These are phyloP conservation scores for Gracilinanus agilis DNA, from an alignment of 2,113 vertebrate genomes.

Conservation along the genomic window DNA sequence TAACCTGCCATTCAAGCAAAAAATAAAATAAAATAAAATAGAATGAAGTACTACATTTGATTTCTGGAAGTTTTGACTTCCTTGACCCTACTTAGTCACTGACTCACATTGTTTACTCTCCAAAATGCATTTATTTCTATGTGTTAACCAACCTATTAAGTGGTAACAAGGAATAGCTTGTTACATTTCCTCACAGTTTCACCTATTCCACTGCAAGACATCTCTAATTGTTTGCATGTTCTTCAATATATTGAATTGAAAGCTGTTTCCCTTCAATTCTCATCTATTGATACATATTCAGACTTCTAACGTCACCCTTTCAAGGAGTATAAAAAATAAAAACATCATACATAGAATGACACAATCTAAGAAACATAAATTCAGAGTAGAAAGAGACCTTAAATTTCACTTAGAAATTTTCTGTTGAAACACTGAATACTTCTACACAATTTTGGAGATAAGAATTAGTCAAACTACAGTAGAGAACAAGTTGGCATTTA, in stretches of 20 bases:
- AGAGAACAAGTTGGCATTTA: background rate
- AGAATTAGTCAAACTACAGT: background rate
- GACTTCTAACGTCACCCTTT: background rate
- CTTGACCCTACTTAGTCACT: background rate
- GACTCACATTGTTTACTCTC: background rate
- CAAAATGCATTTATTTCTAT: background rate
- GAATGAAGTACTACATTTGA: background rate
- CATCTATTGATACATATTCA: background rate
- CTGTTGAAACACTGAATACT: background rate
- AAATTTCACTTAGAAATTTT: background rate
- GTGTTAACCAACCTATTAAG: background rate
- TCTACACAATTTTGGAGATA: background rate
- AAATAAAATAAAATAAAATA: background rate
- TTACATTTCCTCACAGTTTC: background rate
- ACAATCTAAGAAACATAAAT: background rate
- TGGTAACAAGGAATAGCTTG: background rate
- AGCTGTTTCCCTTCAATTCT: background rate
- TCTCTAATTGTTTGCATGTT: no score
- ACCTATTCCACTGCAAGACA: no score
- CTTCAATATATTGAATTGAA: no score
- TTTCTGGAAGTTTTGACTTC: background rate
- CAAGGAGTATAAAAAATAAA: background rate
- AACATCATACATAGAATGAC: background rate
- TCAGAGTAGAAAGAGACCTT: background rate
- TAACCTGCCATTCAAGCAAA: background rate